Conservation (phyloP, 2,888 invertebrate species). For the Lasioglossum vierecki region DNA sequence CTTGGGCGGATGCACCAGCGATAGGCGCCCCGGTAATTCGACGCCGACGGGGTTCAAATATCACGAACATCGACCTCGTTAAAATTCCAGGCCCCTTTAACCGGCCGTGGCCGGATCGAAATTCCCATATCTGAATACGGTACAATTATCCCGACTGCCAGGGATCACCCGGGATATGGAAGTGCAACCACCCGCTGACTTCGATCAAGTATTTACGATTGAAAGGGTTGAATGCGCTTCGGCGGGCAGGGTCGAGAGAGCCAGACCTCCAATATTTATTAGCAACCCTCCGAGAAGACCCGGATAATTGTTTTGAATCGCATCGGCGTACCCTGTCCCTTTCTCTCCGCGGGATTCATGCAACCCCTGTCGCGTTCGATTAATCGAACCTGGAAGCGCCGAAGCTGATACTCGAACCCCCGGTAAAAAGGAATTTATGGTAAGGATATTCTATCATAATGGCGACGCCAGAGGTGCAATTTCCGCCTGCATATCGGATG, state of each 20-base stretch:
- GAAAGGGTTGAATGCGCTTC: background rate
- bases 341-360: background rate
- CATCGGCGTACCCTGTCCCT: background rate
- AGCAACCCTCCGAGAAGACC: background rate
- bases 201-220: slow-evolving; percentile 12
- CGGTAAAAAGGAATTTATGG: slow-evolving; percentile 48
- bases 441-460: slow-evolving; percentile 52
- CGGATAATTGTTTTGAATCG: background rate
- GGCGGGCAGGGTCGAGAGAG: background rate
- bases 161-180: background rate
- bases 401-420: slow-evolving; percentile 22
- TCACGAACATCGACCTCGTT: slow-evolving; percentile 16
- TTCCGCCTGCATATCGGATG: slow-evolving; percentile 59
- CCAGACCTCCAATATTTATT: background rate
- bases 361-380: slow-evolving; percentile 4
- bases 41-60: slow-evolving; percentile 11
- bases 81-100: background rate
- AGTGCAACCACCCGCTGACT: background rate
- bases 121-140: slow-evolving; percentile 3
- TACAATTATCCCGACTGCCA: background rate
- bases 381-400: slow-evolving; percentile 25
- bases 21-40: slow-evolving; percentile 1
- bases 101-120: background rate
- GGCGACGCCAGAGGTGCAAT: slow-evolving; percentile 51
- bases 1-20: background rate